Base-by-base conservation (phyloP, 2,797 vertebrate genomes). In the Phalanger gymnotis region DNA sequence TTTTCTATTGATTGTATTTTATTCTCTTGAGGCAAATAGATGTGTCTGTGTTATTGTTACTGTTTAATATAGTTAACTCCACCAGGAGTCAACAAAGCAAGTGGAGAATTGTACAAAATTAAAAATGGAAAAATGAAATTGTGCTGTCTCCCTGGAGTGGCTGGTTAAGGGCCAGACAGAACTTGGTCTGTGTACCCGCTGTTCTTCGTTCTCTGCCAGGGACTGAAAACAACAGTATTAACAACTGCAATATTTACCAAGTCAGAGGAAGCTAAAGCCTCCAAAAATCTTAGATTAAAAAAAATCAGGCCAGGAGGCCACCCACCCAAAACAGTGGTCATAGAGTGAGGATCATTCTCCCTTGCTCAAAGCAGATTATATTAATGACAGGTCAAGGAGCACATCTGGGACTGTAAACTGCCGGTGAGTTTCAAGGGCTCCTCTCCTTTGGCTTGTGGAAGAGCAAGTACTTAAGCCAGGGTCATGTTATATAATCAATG, bases 11-110 rank as follows among this genome's bases (percentile, higher is more conserved):
- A 97, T 87, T 58, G 25, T 91, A 89, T 95, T 90, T 97, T 97
- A 95, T 96, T 95, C 87, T 97, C 96, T 95, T 94, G 81, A 96
- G 92, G 94, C 56, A 94, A 97, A 95, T 91, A 90, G 90, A 97
- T 97, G 97, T 90, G 81, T 92, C 96, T 97, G 95, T 47, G 25
- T 28, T 51, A 22, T 4, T 11, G 40, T 51, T 51, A 47, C 0
- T 40, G 16, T 87, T 87, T 87, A 51, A 87, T 87, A 97, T 97
- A 96, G 92, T 96, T 97, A 96, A 66, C 22, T 30, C 96, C 95
- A 90, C 54, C 55, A 92, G 53, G 93, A 94, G 91, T 95, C 93
- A 95, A 94, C 28, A 89, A 97, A 95, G 61, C 94, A 53, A 96
- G 96, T 22, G 87, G 81, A 92, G 91, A 97, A 93, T 54, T 28